These are phyloP conservation scores for Enteromius afrohamiltoni DNA, from an alignment of 2,797 vertebrate genomes.

Conservation along the genomic window DNA sequence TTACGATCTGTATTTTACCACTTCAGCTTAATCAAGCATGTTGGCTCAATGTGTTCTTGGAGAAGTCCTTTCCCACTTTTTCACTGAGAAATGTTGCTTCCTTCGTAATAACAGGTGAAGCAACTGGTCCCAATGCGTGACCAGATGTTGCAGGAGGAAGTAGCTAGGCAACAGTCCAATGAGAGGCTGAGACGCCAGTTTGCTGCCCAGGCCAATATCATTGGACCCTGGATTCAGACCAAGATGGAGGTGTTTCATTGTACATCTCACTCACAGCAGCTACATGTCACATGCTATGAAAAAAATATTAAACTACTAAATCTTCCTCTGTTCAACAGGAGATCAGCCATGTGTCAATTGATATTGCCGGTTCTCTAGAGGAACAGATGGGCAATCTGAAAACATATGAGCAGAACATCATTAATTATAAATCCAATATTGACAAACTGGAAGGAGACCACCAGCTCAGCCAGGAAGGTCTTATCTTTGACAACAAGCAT, in stretches of 20 bases:
- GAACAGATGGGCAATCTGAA: slow-evolving; percentile 92
- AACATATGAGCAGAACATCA: slow-evolving; percentile 90
- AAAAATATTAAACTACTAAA: not conserved
- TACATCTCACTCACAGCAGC: not conserved
- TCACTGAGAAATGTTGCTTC: not conserved
- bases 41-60: not conserved
- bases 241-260: slow-evolving; percentile 87
- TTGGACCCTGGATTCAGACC: slow-evolving; percentile 91
- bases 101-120: slow-evolving; percentile 78
- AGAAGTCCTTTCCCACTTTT: not conserved
- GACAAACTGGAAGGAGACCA: slow-evolving; percentile 91
- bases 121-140: slow-evolving; percentile 89
- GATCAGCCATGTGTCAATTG: slow-evolving; percentile 87
- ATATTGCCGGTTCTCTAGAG: slow-evolving; percentile 86
- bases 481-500: slow-evolving; percentile 94
- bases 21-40: not conserved
- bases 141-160: slow-evolving; percentile 90
- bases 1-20: not conserved
- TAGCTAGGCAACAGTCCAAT: slow-evolving; percentile 87
- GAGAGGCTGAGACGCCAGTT: slow-evolving; percentile 89
- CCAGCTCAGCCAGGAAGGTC: slow-evolving; percentile 89
- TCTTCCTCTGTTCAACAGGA: slow-evolving; percentile 73
- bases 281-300: not conserved
- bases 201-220: slow-evolving; percentile 88
- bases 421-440: slow-evolving; percentile 90